Evolutionary conservation across 1,140 invertebrate species (phyloP), one percentile per base, ranked within the genome.

Genomic region (Musca vetustissima): DNA sequence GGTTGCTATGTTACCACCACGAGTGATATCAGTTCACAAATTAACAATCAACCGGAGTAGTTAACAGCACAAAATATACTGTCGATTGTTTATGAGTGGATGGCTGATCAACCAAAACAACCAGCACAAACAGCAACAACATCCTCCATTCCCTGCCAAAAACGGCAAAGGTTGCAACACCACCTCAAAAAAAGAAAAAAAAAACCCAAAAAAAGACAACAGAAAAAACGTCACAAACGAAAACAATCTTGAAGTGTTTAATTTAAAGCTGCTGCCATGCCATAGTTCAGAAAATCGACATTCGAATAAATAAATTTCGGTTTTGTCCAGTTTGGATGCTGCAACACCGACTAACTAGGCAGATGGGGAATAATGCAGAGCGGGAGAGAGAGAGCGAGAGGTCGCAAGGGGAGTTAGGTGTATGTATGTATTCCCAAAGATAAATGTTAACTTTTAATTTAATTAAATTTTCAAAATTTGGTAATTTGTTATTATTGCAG

Each of bases 21-120:
- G 70, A 48, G 22, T 57, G 74, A 80, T 80, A 80, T 80, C 78
- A 78, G 76, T 74, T 80, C 78, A 80, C 78, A 80, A 80, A 80
- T 80, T 80, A 80, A 80, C 78, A 80, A 80, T 78, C 78, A 73
- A 74, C 25, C 32, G 36, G 28, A 36, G 57, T 61, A 36, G 28
- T 36, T 43, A 25, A 25, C 75, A 69, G 75, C 78, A 80, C 78
- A 43, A 76, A 80, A 64, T 78, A 78, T 75, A 73, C 75, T 77
- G 73, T 74, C 75, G 78, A 77, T 80, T 80, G 78, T 80, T 80
- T 80, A 80, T 80, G 57, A 36, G 17, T 36, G 28, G 17, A 25
- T 28, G 24, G n/a, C 15, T 59, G 8, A 14, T 43, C 36, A 43
- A 13, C 36, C 36, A 43, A 43, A 43, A 43, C 36, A 43, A 43